Base-by-base conservation (phyloP, 2,113 vertebrate genomes). In the Hippocampus mohnikei region DNA sequence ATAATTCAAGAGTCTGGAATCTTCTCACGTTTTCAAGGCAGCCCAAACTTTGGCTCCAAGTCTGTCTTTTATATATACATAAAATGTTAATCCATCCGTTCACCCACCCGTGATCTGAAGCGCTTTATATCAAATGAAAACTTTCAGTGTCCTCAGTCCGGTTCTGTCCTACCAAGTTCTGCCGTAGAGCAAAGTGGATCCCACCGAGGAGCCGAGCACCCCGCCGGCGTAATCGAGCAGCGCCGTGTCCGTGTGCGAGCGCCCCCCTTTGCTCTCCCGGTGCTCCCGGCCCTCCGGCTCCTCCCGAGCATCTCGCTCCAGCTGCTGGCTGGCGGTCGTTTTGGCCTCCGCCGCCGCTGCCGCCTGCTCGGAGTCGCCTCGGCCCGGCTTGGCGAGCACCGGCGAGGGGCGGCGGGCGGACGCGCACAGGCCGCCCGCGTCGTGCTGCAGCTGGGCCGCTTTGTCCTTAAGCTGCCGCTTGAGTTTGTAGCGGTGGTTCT, bases 401-500 rank as follows among this genome's bases (percentile, higher is more conserved):
- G 88, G 82, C 90, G 89, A 81, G 92, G 91, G 0, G 15, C 16
- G 89, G 95, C 79, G 93, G 94, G 75, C 93, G 93, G 5, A 91
- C 93, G 52, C 56, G 93, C 93, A 50, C 46, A 50, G 63, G 90
- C 90, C 72, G 9, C 64, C 83, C 2, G 76, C 86, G 61, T 90
- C 72, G 63, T 92, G 93, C 69, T 90, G 90, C 81, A 91, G 93
- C 83, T 93, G 93, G 15, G 92, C 75, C 16, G 86, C 90, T 86
- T 96, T 96, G 92, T 98, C 96, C 85, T 96, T 95, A 72, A 94
- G 92, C 87, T 98, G 96, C 11, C 96, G 88, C 81, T 97, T 97
- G 92, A 98, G 96, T 88, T 98, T 98, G 91, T 98, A 98, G 70
- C 96, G 93, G 72, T 98, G 96, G 81, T 98, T 98, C 89, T 98